Evolutionary conservation across 2,797 vertebrate genomes (phyloP).

Genomic region (Ceyx erithaca): DNA sequence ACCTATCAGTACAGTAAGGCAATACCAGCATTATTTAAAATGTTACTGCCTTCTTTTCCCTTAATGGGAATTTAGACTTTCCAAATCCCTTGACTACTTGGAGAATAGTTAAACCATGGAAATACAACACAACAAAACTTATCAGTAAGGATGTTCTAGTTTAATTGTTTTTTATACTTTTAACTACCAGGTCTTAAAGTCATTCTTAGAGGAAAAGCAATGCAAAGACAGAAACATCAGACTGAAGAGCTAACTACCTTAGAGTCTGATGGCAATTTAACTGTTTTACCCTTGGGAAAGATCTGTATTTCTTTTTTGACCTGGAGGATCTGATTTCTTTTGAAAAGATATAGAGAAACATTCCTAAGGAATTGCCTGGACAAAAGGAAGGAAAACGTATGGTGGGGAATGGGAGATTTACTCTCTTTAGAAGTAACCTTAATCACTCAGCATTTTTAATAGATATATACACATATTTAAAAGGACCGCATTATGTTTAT

Average conservation of each 20-base stretch:
- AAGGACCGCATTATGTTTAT: background rate
- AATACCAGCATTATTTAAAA: background rate
- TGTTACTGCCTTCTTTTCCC: background rate
- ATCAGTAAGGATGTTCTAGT: background rate
- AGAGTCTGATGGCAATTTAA: background rate
- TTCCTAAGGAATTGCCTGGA: background rate
- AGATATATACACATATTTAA: background rate
- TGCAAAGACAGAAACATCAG: background rate
- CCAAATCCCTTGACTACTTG: background rate
- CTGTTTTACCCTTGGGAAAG: background rate
- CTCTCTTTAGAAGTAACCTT: background rate
- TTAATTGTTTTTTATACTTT: background rate
- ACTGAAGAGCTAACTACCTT: background rate
- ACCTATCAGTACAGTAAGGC: background rate
- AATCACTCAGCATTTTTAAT: background rate
- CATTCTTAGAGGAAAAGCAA: background rate
- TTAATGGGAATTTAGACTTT: background rate
- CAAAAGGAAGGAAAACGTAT: background rate
- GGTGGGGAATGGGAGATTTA: background rate
- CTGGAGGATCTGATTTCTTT: background rate
- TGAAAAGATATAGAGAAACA: background rate
- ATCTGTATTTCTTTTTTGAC: background rate
- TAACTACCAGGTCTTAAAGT: background rate
- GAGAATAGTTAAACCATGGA: conserved; percentile 14
- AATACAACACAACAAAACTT: conserved; percentile 7